A percentile compares a stretch with the other conserved stretches of the same genome.
Evolutionary conservation across 2,888 invertebrate species (phyloP).

Genomic region (Diaphora mendica): DNA sequence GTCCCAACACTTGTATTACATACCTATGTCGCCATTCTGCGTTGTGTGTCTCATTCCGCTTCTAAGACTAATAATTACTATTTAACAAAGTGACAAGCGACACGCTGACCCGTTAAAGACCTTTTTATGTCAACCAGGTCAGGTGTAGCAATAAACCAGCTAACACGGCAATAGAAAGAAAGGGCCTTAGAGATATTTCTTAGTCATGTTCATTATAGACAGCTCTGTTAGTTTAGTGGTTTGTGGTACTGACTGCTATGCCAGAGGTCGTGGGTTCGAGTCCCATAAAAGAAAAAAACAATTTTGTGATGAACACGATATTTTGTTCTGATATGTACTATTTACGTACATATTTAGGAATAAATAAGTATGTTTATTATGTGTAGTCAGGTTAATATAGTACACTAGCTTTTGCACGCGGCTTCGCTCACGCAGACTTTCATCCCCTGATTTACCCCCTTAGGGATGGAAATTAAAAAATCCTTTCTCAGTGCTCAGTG

Average conservation of each 20-base stretch:
- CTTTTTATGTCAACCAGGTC: conserved; percentile 53
- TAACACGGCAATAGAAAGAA: conserved; percentile 22
- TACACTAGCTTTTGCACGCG: too few relatives aligned
- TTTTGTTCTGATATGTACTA: too few relatives aligned
- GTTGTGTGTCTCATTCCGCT: conserved; percentile 9
- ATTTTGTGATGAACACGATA: too few relatives aligned
- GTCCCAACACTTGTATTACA: neutral
- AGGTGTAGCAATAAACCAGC: conserved; percentile 49
- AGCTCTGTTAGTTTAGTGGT: too few relatives aligned
- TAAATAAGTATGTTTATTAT: too few relatives aligned
- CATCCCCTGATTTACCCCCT: too few relatives aligned
- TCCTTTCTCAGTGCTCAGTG: too few relatives aligned
- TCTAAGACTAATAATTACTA: conserved; percentile 12
- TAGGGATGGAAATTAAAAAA: too few relatives aligned
- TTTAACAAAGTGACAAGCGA: conserved; percentile 38
- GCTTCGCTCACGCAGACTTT: too few relatives aligned
- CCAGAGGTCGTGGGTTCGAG: neutral
- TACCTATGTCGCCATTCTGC: neutral
- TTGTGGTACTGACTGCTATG: too few relatives aligned
- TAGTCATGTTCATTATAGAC: neutral
- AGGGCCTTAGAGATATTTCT: conserved; percentile 20
- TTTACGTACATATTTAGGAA: too few relatives aligned
- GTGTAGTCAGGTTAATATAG: too few relatives aligned
- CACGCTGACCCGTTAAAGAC: conserved; percentile 41
- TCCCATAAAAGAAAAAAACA: neutral